Base-by-base conservation (phyloP, 2,113 vertebrate species). In the Actinemys pallida region DNA sequence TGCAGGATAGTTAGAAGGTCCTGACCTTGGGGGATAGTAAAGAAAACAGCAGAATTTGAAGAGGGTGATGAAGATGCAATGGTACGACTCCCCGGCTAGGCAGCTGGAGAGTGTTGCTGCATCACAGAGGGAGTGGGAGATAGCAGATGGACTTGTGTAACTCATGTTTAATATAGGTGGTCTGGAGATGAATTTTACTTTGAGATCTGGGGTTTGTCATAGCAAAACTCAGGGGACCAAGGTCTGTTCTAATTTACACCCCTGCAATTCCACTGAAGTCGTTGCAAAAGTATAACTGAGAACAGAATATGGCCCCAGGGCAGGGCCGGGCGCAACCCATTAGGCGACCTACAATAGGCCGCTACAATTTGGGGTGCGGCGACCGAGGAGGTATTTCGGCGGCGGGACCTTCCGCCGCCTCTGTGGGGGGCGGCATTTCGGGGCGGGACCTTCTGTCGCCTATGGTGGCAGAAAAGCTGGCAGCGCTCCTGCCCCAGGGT, bases 1-100 rank as follows among this genome's bases (percentile, higher is more conserved):
- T 72, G 7, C 11, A 6, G 7, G 8, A 49, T 3, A 65, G 1
- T 6, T 0, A 1, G 78, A 79, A 62, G 29, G 29, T 59, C 1
- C 17, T 5, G 31, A 31, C 59, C 39, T 7, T 39, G 13, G n/a
- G 75, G 29, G 45, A 84, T 27, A 75, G 12, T 3, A 84, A 49
- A 83, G 2, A 78, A 65, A 62, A 25, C 10, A 83, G 4, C 3
- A 72, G 39, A 75, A 84, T 7, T 24, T 50, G 31, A 78, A 65
- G 54, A 69, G 65, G 1, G 5, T 12, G 22, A 6, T 49, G 14
- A 83, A 84, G 87, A 3, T 81, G 3, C 17, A 6, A 1, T 6
- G 81, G 1, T 19, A 84, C 81, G 53, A 52, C 10, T 87, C 5
- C 17, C 31, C 50, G 12, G 8, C 19, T 92, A 42, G n/a, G 65